These are phyloP conservation scores for Lethenteron camtschaticum DNA, from an alignment of 2,113 vertebrate genomes.

Conservation along the genomic window DNA sequence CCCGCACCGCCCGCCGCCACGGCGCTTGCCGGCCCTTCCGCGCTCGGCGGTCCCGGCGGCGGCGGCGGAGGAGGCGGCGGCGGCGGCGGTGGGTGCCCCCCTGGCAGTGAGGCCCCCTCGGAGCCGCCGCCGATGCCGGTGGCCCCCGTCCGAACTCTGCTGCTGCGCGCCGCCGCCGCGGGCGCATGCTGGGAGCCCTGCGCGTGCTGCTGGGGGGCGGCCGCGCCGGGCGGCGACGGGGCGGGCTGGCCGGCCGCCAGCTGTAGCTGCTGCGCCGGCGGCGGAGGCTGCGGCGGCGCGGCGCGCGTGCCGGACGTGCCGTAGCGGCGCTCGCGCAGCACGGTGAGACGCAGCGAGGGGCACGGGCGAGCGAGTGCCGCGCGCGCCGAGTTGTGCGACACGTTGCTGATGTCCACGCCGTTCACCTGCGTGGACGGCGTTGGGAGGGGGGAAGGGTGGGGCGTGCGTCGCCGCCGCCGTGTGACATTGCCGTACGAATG, in stretches of 20 bases:
- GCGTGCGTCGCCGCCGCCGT: too few relatives aligned
- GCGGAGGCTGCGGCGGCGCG: constrained; percentile 1
- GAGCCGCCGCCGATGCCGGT: too few relatives aligned
- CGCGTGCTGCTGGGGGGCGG: neutral
- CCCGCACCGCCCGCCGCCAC: constrained; percentile 21
- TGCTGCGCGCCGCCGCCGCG: constrained; percentile 36
- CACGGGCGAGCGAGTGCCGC: constrained; percentile 64
- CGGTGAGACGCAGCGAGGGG: constrained; percentile 53
- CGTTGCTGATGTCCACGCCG: constrained; percentile 77
- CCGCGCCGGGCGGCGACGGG: neutral
- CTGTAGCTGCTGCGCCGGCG: neutral
- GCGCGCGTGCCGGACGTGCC: constrained; percentile 12
- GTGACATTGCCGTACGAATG: too few relatives aligned
- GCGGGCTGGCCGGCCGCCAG: neutral
- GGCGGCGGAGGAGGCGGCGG: constrained; percentile 56
- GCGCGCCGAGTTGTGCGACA: constrained; percentile 67
- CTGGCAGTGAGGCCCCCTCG: too few relatives aligned
- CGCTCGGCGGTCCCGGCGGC: constrained; percentile 46
- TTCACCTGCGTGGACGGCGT: constrained; percentile 40
- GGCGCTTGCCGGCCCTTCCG: neutral
- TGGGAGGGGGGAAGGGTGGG: neutral
- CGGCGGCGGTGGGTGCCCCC: constrained; percentile 55
- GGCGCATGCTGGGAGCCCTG: constrained; percentile 28
- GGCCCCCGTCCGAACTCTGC: too few relatives aligned
- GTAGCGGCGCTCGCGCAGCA: constrained; percentile 66